These are phyloP conservation scores for Trichacis sp. DNA, from an alignment of 2,888 invertebrate species.

Conservation along the genomic window DNA sequence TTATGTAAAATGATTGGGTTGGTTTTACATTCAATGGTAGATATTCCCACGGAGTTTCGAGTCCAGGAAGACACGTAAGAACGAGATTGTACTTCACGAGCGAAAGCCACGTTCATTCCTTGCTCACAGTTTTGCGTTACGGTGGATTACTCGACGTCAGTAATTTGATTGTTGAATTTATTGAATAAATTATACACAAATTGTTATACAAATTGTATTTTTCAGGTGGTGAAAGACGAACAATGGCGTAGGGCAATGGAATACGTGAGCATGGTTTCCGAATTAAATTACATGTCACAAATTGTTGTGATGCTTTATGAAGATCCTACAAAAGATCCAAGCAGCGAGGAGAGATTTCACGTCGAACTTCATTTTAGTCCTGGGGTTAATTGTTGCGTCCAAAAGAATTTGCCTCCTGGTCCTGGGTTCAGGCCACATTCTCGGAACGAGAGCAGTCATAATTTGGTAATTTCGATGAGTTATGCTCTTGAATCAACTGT, in stretches of 20 bases:
- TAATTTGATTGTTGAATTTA: no score
- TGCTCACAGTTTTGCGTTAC: constrained; percentile 93
- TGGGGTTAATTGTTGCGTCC: constrained; percentile 95
- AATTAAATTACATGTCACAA: constrained; percentile 99
- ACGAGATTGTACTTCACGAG: constrained; percentile 99
- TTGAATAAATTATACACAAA: no score
- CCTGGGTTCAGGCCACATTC: constrained; percentile 94
- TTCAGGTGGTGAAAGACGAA: constrained; percentile 84
- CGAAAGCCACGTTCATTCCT: constrained; percentile 98
- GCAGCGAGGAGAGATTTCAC: constrained; percentile 94
- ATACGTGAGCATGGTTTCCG: constrained; percentile 96
- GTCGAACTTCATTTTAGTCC: constrained; percentile 99
- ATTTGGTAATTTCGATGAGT: no score
- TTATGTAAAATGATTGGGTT: no score
- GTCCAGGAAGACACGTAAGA: constrained; percentile 96
- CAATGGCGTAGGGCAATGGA: constrained; percentile 99
- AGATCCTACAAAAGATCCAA: constrained; percentile 95
- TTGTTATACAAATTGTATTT: constrained; percentile 8
- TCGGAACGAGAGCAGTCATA: constrained; percentile 78
- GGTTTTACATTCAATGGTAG: no score
- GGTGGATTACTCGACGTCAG: constrained; percentile 90
- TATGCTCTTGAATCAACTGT: no score
- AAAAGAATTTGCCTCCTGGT: constrained; percentile 92
- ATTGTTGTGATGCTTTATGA: constrained; percentile 99
- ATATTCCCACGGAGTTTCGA: constrained; percentile 97